Conservation (phyloP, 2,797 vertebrate species). For the Anabas testudineus region DNA sequence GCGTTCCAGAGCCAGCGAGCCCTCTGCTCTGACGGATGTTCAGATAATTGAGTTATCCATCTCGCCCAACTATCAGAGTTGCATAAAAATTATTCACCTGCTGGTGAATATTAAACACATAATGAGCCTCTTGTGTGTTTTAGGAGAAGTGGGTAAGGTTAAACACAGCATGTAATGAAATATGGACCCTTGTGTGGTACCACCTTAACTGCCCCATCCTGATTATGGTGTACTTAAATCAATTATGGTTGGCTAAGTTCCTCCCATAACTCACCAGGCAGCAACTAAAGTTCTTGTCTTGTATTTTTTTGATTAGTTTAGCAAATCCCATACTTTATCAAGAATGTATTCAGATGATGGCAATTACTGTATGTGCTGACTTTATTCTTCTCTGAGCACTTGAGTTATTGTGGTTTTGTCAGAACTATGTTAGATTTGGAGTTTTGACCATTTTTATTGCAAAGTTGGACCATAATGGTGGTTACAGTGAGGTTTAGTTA, state of each 20-base stretch:
- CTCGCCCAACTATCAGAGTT: constrained; percentile 97
- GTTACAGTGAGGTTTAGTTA: constrained; percentile 2
- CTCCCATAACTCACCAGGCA: constrained; percentile 57
- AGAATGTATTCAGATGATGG: constrained; percentile 11
- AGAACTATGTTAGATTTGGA: not conserved
- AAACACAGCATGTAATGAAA: constrained; percentile 84
- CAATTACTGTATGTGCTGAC: constrained; percentile 7
- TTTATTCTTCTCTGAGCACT: constrained; percentile 7
- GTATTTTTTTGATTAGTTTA: constrained; percentile 45
- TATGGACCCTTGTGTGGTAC: constrained; percentile 69
- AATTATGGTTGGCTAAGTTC: constrained; percentile 82
- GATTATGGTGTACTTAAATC: constrained; percentile 71
- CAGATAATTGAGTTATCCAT: constrained; percentile 99
- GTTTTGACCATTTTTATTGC: constrained; percentile 1
- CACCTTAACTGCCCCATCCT: constrained; percentile 68
- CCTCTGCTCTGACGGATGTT: constrained; percentile 94
- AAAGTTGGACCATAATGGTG: constrained; percentile 1
- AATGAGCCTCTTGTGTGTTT: constrained; percentile 95
- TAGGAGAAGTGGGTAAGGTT: constrained; percentile 88
- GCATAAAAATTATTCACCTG: constrained; percentile 99
- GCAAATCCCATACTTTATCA: constrained; percentile 21
- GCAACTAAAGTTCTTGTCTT: constrained; percentile 37
- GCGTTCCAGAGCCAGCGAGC: constrained; percentile 88
- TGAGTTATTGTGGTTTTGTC: not conserved
- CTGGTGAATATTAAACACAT: constrained; percentile 99